Percentiles rank a stretch among this genome's conserved stretches.
Evolutionary conservation across 2,113 vertebrate genomes (phyloP).

Genomic region (Hypomesus transpacificus): DNA sequence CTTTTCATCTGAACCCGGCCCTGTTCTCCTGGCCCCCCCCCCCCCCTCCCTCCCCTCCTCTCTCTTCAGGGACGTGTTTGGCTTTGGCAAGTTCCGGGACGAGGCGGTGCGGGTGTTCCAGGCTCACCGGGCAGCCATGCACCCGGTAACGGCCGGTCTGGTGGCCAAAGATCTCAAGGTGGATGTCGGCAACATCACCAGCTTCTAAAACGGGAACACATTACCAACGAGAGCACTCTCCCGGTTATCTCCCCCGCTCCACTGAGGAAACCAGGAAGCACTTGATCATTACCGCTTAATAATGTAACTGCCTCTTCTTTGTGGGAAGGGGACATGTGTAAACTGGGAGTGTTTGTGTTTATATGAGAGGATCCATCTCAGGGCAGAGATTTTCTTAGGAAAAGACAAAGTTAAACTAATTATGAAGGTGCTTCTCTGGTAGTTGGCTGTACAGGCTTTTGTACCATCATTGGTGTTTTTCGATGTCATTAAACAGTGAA

Average conservation of each 20-base stretch:
- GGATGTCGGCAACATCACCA: slow-evolving; percentile 45
- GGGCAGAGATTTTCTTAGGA: neutral
- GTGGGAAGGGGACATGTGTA: neutral
- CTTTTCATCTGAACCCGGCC: neutral
- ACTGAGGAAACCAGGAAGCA: neutral
- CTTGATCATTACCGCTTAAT: neutral
- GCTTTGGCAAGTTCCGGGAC: slow-evolving; percentile 78
- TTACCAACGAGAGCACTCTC: neutral
- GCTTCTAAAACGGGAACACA: slow-evolving; percentile 12
- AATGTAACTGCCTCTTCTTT: neutral
- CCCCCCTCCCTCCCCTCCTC: neutral
- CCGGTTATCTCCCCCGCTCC: neutral
- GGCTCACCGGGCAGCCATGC: slow-evolving; percentile 77
- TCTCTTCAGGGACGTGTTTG: slow-evolving; percentile 80
- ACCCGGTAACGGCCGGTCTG: slow-evolving; percentile 83
- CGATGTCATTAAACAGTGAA: neutral
- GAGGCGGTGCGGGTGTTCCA: slow-evolving; percentile 74
- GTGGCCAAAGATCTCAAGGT: slow-evolving; percentile 85
- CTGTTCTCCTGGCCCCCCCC: neutral
- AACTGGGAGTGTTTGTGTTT: neutral
- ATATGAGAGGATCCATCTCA: neutral
- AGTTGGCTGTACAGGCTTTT: neutral
- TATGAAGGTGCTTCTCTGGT: too few species aligned
- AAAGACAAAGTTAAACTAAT: neutral
- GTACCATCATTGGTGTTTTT: neutral